Base-by-base conservation (phyloP, 2,797 vertebrate genomes). In the Pseudomugil tenellus region DNA sequence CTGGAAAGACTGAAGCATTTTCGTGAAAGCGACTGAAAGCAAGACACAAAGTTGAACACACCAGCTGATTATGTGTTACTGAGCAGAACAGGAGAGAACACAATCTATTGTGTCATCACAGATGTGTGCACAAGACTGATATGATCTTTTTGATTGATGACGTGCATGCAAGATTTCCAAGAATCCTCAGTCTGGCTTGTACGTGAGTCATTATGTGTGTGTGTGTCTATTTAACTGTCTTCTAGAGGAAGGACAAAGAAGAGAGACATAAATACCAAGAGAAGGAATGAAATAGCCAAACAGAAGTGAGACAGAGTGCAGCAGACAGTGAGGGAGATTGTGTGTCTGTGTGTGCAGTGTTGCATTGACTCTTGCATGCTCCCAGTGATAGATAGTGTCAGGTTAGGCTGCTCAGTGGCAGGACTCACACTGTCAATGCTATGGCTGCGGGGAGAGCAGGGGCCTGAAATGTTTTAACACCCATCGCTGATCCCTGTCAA, bases 321-420 rank as follows among this genome's bases (percentile, higher is more conserved):
- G 78, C 63, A 84, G 88, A 91, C 87, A 89, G 87, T 79, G 84
- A 87, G 87, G 88, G 88, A 89, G 91, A 88, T 88, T 87, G 89
- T 86, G 83, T 83, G 90, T 89, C 81, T 83, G 83, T 88, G 88
- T 90, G 89, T 90, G 89, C 83, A 91, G 86, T 87, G 87, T 92
- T 84, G 80, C 90, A 91, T 89, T 88, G 86, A 91, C 86, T 90
- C 77, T 80, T 87, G 86, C 85, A 77, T 88, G 88, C 89, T 91
- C 87, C 83, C 84, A 63, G 85, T 91, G 90, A 92, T 92, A 90
- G 89, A 92, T 88, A 90, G 90, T 91, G 89, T 92, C 91, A 92
- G 86, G 88, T 91, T 87, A 72, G 87, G 85, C 84, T 86, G 87
- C 83, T 89, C 84, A 85, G 86, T 86, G 84, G 79, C 86, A 86